phyloP scores from a whole-genome alignment of 2,797 vertebrate species.

The Xenops minutus region DNA sequence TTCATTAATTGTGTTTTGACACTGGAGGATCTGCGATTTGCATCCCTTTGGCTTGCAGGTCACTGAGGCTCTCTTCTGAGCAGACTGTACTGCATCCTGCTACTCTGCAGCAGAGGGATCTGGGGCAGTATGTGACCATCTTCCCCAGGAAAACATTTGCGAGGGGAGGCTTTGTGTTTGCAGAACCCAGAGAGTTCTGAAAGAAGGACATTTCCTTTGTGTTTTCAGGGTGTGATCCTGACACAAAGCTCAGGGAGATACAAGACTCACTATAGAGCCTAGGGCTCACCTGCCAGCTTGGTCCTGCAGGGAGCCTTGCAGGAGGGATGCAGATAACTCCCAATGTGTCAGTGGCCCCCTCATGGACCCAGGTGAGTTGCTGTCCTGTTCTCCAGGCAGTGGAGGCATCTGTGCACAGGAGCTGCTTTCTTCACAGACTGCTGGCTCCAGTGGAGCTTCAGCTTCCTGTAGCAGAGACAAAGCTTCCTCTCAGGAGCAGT shows the following conservation, averaged over 20 bases:
- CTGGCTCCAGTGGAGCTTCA: neutral
- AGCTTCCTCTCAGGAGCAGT: neutral
- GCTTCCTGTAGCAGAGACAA: neutral
- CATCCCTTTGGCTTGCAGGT: neutral
- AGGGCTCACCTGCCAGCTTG: neutral
- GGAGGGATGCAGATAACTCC: neutral
- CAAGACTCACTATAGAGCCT: neutral
- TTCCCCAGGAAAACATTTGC: neutral
- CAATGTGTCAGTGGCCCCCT: neutral
- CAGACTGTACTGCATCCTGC: neutral
- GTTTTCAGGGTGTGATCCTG: neutral
- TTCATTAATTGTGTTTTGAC: neutral
- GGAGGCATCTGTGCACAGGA: neutral
- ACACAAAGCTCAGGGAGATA: neutral
- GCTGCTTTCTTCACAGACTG: neutral
- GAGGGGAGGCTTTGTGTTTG: neutral
- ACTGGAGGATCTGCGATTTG: neutral
- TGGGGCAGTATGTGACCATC: neutral
- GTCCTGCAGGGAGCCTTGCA: accelerated
- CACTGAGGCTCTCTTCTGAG: neutral
- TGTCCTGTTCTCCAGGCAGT: neutral
- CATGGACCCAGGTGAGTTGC: neutral
- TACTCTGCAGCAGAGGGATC: neutral
- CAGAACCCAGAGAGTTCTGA: neutral
- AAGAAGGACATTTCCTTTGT: neutral